Evolutionary conservation across 2,797 vertebrate genomes (phyloP), one percentile per base, ranked within the genome.

Genomic region (Sebastes kiyomatsui): DNA sequence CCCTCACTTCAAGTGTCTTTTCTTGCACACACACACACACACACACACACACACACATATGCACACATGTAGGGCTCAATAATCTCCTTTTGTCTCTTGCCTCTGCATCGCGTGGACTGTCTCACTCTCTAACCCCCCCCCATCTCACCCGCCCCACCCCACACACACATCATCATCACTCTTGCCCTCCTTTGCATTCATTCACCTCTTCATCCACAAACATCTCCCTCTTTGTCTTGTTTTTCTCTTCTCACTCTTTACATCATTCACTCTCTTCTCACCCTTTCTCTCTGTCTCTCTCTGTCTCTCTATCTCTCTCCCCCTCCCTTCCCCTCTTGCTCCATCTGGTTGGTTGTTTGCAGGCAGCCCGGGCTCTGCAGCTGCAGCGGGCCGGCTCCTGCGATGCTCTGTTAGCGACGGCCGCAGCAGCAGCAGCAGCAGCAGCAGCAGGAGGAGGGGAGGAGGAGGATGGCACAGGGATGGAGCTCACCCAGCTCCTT

Each of bases 391-490:
- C 94, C 90, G 81, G 86, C 92, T 87, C 92, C 88, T 92, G 94
- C 85, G 94, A 96, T 95, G 95, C 87, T 94, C 84, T 93, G 94
- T 94, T 95, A 94, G 94, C 87, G 87, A 94, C 93, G 88, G 75
- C 82, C 70, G 74, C 33, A 33, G 33, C 88, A 75, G 88, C 85
- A 84, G 77, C 88, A 75, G 88, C 85, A 84, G 77, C 88, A 83
- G 46, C 69, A 79, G 67, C 70, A 88, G 82, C 46, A 85, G 77
- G 9, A 77, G 85, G 65, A 67, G 91, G 84, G 91, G 90, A 93
- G 93, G 95, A 94, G 95, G 97, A 98, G 96, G 96, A 98, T 98
- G 98, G 97, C 96, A 97, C 96, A 95, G 96, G 94, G 95, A 98
- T 97, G 98, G 97, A 97, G 93, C 95, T 95, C 93, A 93, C 96